A percentile compares a stretch with the other conserved stretches of the same genome.
Conservation (phyloP, 2,888 invertebrate species). For the Drosophila leonis region DNA sequence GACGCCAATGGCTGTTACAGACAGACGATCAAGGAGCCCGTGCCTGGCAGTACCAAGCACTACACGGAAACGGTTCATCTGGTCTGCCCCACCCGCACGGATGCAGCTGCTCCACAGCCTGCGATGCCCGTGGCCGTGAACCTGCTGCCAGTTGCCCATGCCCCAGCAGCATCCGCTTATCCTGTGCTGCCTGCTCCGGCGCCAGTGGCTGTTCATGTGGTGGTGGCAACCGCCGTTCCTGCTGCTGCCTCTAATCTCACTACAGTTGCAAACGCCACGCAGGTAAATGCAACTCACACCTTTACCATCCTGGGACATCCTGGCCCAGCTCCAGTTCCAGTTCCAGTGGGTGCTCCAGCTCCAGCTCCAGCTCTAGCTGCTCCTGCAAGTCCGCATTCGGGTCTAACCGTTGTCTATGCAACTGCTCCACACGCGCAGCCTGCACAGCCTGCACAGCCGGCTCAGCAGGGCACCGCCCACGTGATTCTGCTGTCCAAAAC, state of each 20-base stretch:
- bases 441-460: neutral
- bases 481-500: constrained; percentile 47
- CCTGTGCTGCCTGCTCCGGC: neutral
- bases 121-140: constrained; percentile 12
- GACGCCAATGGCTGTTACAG: constrained; percentile 64
- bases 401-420: constrained; percentile 21
- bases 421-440: neutral
- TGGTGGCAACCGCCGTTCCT: constrained; percentile 2
- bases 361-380: neutral
- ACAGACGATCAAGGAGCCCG: constrained; percentile 63
- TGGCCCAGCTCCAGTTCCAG: neutral
- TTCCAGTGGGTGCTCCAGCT: neutral
- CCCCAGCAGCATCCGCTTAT: neutral
- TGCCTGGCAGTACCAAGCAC: constrained; percentile 38
- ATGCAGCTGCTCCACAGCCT: constrained; percentile 22
- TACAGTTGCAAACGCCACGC: constrained; percentile 18
- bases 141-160: constrained; percentile 8
- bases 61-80: constrained; percentile 66
- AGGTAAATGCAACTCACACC: neutral
- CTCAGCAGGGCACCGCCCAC: constrained; percentile 18
- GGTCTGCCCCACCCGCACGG: constrained; percentile 51
- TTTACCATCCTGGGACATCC: neutral
- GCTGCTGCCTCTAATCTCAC: constrained; percentile 5
- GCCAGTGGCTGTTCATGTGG: neutral
- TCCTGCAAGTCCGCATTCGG: neutral